Conservation (phyloP, 2,113 vertebrate genomes). For the Symphodus melops region DNA sequence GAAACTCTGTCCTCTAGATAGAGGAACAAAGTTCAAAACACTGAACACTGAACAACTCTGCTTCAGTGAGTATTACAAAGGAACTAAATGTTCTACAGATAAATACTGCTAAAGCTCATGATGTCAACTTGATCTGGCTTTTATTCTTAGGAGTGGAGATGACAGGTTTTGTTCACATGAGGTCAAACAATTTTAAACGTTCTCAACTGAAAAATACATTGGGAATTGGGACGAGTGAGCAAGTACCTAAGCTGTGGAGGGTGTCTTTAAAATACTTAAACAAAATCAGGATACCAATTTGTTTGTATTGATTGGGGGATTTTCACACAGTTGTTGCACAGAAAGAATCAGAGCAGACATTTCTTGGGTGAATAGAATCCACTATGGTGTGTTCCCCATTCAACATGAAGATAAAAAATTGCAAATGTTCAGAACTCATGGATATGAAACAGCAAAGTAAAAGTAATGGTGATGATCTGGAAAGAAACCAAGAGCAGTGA, state of each 20-base stretch:
- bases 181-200: not conserved
- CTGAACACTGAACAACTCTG: not conserved
- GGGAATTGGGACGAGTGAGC: not conserved
- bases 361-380: too few relatives aligned
- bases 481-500: too few relatives aligned
- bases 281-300: too few relatives aligned
- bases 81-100: not conserved
- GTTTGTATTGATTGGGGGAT: not conserved
- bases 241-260: not conserved
- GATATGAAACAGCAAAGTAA: too few relatives aligned
- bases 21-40: constrained; percentile 25
- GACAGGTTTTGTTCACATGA: too few relatives aligned
- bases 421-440: too few relatives aligned
- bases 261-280: too few relatives aligned
- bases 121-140: not conserved
- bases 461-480: too few relatives aligned
- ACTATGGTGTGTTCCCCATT: too few relatives aligned
- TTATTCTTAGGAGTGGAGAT: not conserved
- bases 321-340: not conserved
- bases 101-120: not conserved
- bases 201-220: not conserved
- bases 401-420: too few relatives aligned
- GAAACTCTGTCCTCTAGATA: constrained; percentile 3
- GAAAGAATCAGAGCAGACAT: too few relatives aligned
- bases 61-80: not conserved